Evolutionary conservation across 1,140 invertebrate genomes (phyloP), one percentile per base, ranked within the genome.

Genomic region (Drosophila repleta): DNA sequence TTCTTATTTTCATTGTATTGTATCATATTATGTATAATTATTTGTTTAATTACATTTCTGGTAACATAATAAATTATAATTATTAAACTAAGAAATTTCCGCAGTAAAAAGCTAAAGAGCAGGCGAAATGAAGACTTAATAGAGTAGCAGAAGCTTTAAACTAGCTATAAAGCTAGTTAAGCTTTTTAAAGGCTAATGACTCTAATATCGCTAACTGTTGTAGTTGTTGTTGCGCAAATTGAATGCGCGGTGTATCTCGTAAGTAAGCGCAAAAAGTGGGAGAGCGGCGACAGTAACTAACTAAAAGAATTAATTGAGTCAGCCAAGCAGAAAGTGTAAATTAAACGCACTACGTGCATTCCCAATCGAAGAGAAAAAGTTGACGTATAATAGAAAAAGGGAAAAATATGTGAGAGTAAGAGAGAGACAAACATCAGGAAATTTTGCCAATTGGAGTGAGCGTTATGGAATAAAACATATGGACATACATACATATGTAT

Each of bases 301-400:
- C 32, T 51, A 88, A 83, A 58, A 71, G 76, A 89, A 88, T 82
- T 88, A 88, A 88, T 88, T 88, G 84, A 88, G 78, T 76, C 83
- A 88, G 72, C 83, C 79, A 78, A 87, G 83, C 83, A 88, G 76
- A 87, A 87, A 85, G 71, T 76, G 82, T 82, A 79, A 87, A 87
- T 85, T 77, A 68, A 80, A 77, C 74, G 64, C 76, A 76, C 66
- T 70, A 57, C 29, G 56, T 55, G 51, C 45, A 58, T 55, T 55
- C 15, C 15, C 17, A 41, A 24, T 29, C 48, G 17, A 52, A 65
- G 58, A 72, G 76, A 84, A 75, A 80, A 81, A 69, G 69, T 78
- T 83, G 65, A 46, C 20, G 29, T 61, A 60, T 45, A 49, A 35
- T 55, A 55, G 64, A 64, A 53, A 63, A 49, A 72, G 48, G 72